Base-by-base conservation (phyloP, 1,140 invertebrate genomes). In the Cardiocondyla obscurior region DNA sequence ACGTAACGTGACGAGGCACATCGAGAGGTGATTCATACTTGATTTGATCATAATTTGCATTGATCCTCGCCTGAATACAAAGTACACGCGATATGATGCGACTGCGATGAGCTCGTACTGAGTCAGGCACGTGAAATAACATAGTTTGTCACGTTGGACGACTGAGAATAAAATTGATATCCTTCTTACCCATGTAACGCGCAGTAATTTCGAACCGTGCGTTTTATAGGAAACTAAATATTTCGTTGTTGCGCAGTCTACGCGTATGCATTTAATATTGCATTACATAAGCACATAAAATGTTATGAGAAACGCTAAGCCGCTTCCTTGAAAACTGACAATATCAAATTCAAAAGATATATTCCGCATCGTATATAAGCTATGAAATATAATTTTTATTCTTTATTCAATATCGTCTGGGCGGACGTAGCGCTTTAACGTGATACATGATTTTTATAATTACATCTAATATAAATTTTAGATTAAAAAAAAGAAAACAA, bases 11-110 rank as follows among this genome's bases (percentile, higher is more conserved):
- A 19, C 33, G 44, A 30, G 19, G 62, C n/a, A 67, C 33, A 36
- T 28, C 5, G 30, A 76, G 5, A 39, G 19, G 46, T 76, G 73
- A 76, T 30, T 76, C 73, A 76, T 58, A 33, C 7, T 19, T 14
- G 55, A 8, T 62, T 64, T 30, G 30, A 19, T 76, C 25, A 28
- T 76, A 33, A 49, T 76, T 72, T 4, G 8, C 33, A 22, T 49
- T 28, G 58, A 62, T 49, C 55, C 57, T 25, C 7, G 49, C 30
- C 30, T 72, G 8, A 36, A 36, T 46, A 49, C 36, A 25, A 55
- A 72, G 36, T 73, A 73, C 33, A 19, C 53, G 22, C 44, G 36
- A 53, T 49, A 53, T 44, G 36, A 67, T 42, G 33, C 1, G 70
- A 74, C 46, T 12, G 25, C n/a, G 46, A 79, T 53, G 33, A 69